Evolutionary conservation across 1,140 invertebrate genomes (phyloP).

Genomic region (Papilio aristodemus): DNA sequence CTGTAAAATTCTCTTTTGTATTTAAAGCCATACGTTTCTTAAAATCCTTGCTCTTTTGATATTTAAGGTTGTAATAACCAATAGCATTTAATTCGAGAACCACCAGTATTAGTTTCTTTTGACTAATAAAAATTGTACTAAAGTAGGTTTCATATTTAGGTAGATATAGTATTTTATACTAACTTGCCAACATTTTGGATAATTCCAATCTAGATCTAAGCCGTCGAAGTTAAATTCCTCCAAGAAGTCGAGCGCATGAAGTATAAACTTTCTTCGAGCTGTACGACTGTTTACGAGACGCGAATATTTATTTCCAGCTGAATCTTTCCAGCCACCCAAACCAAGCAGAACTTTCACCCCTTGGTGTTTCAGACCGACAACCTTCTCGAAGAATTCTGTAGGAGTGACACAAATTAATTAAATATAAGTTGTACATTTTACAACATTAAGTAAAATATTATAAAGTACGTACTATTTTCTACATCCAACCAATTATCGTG

Average conservation of each 20-base stretch:
- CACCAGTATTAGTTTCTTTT: too few relatives aligned
- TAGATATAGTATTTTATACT: slow-evolving; percentile 64
- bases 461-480: slow-evolving; percentile 86
- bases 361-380: slow-evolving; percentile 86
- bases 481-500: slow-evolving; percentile 94
- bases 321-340: slow-evolving; percentile 96
- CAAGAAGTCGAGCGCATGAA: slow-evolving; percentile 88
- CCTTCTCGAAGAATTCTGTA: slow-evolving; percentile 91
- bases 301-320: slow-evolving; percentile 92
- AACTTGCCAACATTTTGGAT: slow-evolving; percentile 95
- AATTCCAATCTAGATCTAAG: slow-evolving; percentile 94
- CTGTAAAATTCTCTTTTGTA: too few relatives aligned
- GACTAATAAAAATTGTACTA: too few relatives aligned
- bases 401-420: slow-evolving; percentile 24
- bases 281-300: slow-evolving; percentile 87
- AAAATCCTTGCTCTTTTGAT: too few relatives aligned
- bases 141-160: too few relatives aligned
- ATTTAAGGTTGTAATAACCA: too few relatives aligned
- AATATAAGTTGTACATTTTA: background rate
- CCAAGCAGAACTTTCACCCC: slow-evolving; percentile 91
- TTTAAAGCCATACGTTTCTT: too few relatives aligned
- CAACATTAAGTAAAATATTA: slow-evolving; percentile 14
- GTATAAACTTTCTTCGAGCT: slow-evolving; percentile 86
- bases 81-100: too few relatives aligned
- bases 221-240: slow-evolving; percentile 91